These are phyloP conservation scores for Labroides dimidiatus DNA, from an alignment of 2,797 vertebrate genomes.

Conservation along the genomic window DNA sequence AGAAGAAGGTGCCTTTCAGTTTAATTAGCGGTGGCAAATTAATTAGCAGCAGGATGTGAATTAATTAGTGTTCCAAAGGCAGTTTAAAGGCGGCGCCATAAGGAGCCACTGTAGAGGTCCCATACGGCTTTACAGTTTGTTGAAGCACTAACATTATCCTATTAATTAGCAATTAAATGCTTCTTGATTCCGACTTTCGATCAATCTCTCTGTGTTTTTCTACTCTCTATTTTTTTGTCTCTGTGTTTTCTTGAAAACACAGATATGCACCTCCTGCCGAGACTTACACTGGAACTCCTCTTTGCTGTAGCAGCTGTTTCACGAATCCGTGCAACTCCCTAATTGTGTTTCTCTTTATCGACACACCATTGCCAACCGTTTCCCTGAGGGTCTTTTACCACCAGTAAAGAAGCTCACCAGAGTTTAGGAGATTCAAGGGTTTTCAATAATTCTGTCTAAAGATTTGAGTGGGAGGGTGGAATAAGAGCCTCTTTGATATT, in stretches of 20 bases:
- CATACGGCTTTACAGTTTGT: conserved; percentile 70
- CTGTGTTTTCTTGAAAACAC: conserved; percentile 17
- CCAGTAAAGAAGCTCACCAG: conserved; percentile 12
- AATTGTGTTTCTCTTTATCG: conserved; percentile 34
- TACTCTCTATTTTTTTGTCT: conserved; percentile 1
- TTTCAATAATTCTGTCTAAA: conserved; percentile 14
- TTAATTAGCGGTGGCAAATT: conserved; percentile 83
- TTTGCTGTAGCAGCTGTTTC: conserved; percentile 22
- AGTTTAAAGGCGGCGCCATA: conserved; percentile 69
- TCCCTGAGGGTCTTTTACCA: conserved; percentile 10
- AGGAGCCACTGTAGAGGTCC: conserved; percentile 65
- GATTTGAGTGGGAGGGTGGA: conserved; percentile 1
- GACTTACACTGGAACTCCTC: conserved; percentile 17
- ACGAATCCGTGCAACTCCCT: conserved; percentile 18
- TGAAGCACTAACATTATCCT: conserved; percentile 69
- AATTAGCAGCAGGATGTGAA: conserved; percentile 82
- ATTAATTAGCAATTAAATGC: conserved; percentile 77
- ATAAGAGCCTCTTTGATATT: conserved; percentile 20
- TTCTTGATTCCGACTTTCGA: conserved; percentile 41
- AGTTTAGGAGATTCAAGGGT: conserved; percentile 10
- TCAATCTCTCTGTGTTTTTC: conserved; percentile 44
- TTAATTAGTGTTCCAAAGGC: conserved; percentile 80
- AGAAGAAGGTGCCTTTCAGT: conserved; percentile 81
- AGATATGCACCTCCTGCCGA: conserved; percentile 16
- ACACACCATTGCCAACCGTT: conserved; percentile 2